Evolutionary conservation across 2,797 vertebrate genomes (phyloP).

Genomic region (Syngnathus rostellatus): DNA sequence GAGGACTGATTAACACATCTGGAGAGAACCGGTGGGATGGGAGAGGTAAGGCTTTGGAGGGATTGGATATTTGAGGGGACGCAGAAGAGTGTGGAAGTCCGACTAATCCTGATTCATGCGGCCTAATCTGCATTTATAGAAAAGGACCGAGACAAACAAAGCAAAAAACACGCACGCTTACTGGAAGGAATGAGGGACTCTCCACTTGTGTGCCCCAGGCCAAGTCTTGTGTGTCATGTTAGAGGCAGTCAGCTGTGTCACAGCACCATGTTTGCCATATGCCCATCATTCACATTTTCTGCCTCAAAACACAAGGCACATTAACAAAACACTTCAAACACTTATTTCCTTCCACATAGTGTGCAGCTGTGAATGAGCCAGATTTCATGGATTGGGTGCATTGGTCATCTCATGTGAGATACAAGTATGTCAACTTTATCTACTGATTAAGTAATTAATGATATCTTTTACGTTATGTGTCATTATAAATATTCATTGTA

Average conservation of each 20-base stretch:
- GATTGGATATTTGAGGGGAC: background rate
- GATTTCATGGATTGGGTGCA: constrained; percentile 11
- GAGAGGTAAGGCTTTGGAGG: constrained; percentile 17
- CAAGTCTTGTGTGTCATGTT: constrained; percentile 40
- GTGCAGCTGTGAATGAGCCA: background rate
- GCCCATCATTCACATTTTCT: constrained; percentile 41
- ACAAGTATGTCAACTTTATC: background rate
- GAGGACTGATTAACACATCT: constrained; percentile 95
- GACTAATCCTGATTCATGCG: constrained; percentile 25
- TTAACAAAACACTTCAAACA: constrained; percentile 23
- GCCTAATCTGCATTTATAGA: constrained; percentile 19
- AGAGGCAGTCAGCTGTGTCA: constrained; percentile 50
- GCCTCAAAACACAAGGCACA: constrained; percentile 32
- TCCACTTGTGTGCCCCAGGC: constrained; percentile 38
- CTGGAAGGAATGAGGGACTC: constrained; percentile 36
- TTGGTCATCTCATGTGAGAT: background rate
- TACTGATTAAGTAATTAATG: constrained; percentile 5
- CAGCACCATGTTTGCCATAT: constrained; percentile 35
- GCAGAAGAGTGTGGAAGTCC: constrained; percentile 16
- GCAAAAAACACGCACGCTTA: constrained; percentile 17
- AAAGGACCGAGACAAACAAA: constrained; percentile 26
- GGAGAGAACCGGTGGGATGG: constrained; percentile 55
- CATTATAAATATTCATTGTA: background rate
- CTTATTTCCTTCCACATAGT: constrained; percentile 9
- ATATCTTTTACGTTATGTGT: background rate